Evolutionary conservation across 2,113 vertebrate genomes (phyloP).

Genomic region (Myanophis thanlyinensis): DNA sequence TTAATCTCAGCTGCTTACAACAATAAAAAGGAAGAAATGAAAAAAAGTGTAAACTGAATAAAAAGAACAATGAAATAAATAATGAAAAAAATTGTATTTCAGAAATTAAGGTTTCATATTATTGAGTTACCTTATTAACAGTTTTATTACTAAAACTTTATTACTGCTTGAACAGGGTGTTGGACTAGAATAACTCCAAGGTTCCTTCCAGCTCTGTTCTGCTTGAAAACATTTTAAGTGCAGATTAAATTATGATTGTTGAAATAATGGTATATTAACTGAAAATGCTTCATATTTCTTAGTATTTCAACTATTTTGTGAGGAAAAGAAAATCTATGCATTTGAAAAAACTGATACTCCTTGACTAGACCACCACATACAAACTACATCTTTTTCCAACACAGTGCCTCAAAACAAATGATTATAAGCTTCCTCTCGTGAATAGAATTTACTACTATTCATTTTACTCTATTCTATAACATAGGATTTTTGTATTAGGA

Average conservation of each 20-base stretch:
- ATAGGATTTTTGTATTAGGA: neutral
- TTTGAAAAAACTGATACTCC: neutral
- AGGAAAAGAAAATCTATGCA: neutral
- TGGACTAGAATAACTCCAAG: neutral
- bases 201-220: neutral
- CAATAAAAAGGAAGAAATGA: neutral
- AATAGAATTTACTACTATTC: constrained; percentile 33
- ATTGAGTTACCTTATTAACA: neutral
- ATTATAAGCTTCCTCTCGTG: constrained; percentile 36
- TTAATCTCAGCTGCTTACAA: neutral
- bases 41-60: neutral
- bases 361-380: neutral
- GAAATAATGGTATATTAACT: neutral
- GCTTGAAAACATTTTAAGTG: neutral
- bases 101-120: neutral
- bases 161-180: neutral
- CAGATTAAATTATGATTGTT: neutral
- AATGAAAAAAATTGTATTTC: neutral
- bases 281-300: neutral
- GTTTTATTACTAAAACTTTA: neutral
- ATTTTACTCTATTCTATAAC: constrained; percentile 17
- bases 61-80: neutral
- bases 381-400: constrained; percentile 23
- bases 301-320: neutral
- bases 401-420: constrained; percentile 50